Evolutionary conservation across 2,113 vertebrate genomes (phyloP).

Genomic region (Glaucomys volans): DNA sequence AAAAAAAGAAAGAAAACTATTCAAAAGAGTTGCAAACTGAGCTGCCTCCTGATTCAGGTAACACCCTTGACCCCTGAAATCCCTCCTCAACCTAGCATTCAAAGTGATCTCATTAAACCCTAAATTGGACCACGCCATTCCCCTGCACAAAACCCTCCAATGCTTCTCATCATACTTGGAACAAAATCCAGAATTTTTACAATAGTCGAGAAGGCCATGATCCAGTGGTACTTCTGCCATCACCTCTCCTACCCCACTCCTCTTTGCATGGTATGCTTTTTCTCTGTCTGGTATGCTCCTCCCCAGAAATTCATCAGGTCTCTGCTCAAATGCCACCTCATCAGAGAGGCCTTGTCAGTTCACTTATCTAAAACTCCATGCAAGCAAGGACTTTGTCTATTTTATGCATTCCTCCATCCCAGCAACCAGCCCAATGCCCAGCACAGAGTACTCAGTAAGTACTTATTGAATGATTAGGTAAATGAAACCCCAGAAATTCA

Average conservation of each 20-base stretch:
- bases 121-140: neutral
- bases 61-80: neutral
- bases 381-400: neutral
- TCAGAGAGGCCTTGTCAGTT: neutral
- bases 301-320: neutral
- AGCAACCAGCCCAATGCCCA: neutral
- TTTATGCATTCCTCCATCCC: neutral
- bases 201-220: neutral
- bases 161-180: neutral
- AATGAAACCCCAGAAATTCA: neutral
- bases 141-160: neutral
- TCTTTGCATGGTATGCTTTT: neutral
- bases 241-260: neutral
- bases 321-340: neutral
- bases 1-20: no score
- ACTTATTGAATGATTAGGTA: neutral
- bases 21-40: neutral
- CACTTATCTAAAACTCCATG: neutral
- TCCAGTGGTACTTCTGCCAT: neutral
- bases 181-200: neutral
- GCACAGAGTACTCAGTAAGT: neutral
- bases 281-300: neutral
- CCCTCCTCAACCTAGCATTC: neutral
- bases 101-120: neutral
- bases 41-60: neutral